Evolutionary conservation across 2,888 invertebrate species (phyloP).

Genomic region (Boloria euphrosyne): DNA sequence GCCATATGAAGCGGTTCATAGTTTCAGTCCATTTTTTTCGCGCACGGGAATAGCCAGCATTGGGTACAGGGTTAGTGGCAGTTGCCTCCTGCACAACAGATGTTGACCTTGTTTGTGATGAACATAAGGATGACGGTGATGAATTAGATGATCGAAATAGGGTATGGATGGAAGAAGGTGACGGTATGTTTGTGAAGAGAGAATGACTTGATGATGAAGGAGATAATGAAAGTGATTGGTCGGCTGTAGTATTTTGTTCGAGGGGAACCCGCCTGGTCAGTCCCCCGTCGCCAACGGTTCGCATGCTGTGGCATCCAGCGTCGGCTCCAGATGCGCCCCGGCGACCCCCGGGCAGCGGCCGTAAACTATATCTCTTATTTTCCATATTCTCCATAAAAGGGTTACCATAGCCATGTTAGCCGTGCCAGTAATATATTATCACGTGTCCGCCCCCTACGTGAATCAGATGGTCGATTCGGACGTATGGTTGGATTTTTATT

Average conservation of each 20-base stretch:
- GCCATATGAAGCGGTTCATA: slow-evolving; percentile 29
- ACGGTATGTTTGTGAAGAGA: background rate
- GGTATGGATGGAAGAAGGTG: background rate
- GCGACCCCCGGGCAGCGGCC: background rate
- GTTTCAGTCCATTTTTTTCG: slow-evolving; percentile 25
- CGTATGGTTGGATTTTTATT: slow-evolving; percentile 5
- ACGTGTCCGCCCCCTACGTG: slow-evolving; percentile 15
- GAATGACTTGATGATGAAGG: background rate
- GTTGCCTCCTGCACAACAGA: slow-evolving; percentile 22
- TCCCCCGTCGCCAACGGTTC: background rate
- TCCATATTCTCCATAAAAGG: slow-evolving; percentile 1
- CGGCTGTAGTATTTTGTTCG: background rate
- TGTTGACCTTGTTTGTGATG: background rate
- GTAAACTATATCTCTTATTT: background rate
- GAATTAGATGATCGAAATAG: background rate
- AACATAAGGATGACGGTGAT: background rate
- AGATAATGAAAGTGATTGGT: background rate
- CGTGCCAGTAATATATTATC: background rate
- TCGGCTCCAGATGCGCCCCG: background rate
- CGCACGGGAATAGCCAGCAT: slow-evolving; percentile 1
- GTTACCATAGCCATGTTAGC: slow-evolving; percentile 4
- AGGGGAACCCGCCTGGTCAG: background rate
- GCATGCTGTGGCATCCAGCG: background rate
- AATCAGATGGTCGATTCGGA: slow-evolving; percentile 12
- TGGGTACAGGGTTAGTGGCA: slow-evolving; percentile 15